Base-by-base conservation (phyloP, 2,113 vertebrate genomes). In the Aphyosemion australe region DNA sequence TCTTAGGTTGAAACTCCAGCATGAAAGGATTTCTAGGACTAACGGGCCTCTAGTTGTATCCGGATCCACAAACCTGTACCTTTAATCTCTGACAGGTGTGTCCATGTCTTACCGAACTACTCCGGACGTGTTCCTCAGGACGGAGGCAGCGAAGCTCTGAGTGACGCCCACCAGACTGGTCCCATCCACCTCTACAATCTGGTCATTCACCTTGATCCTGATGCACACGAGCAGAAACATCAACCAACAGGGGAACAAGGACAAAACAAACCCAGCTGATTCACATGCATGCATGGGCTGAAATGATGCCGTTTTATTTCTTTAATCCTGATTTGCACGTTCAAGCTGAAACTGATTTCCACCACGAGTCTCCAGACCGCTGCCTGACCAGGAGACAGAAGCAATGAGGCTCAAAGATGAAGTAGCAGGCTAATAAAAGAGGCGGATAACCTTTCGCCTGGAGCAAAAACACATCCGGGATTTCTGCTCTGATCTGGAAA, bases 171-270 rank as follows among this genome's bases (percentile, higher is more conserved):
- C 97, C 90, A 99, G 91, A 78, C 96, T 99, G 90, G 96, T 95
- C 65, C 96, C 95, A 60, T 99, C 97, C 63, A 99, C 96, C 90
- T 99, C 97, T 74, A 99, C 95, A 34, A 99, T 98, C 91, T 99
- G 97, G 88, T 99, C 97, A 60, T 99, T 99, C 78, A 99, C 96
- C 82, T 94, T 95, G 75, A 99, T 98, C 91, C 97, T 99, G 72
- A 15, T 4, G 86, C 69, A 80, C 37, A 66, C 7, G 65, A 45
- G 8, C 6, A 48, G 72, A 61, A 55, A 12, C 37, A 20, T 62
- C 20, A 37, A 46, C 37, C 26, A 26, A 39, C 37, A 39, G 37
- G n/a, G n/a, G 37, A 26, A 26, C 26, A 12, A 39, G 8, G 37
- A 39, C 8, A 39, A 39, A 39, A 39, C 37, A 39, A 39, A 39